Evolutionary conservation across 2,888 invertebrate genomes (phyloP).

Genomic region (Ecdyonurus torrentis): DNA sequence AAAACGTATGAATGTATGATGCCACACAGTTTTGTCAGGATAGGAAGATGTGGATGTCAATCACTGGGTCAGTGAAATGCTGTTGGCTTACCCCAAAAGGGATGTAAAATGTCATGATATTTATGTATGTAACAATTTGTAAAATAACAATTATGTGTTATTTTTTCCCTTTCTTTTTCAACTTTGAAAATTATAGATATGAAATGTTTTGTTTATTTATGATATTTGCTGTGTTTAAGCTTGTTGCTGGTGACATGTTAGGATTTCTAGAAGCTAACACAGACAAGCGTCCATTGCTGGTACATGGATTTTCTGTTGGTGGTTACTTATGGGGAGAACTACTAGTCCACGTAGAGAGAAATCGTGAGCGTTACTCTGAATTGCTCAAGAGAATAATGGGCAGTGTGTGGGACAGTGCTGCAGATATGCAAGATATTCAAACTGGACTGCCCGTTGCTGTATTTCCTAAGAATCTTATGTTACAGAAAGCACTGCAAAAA

Average conservation of each 20-base stretch:
- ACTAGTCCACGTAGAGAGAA: conserved; percentile 15
- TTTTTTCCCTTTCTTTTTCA: no score
- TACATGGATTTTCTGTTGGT: conserved; percentile 32
- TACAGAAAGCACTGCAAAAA: conserved; percentile 20
- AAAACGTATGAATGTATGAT: no score
- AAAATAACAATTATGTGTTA: background rate
- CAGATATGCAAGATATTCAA: conserved; percentile 28
- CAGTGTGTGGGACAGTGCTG: conserved; percentile 31
- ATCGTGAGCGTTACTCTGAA: conserved; percentile 18
- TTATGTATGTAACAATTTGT: no score
- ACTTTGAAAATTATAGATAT: no score
- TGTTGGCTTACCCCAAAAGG: no score
- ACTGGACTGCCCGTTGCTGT: conserved; percentile 26
- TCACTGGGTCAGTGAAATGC: no score
- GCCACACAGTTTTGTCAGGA: no score
- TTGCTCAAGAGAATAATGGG: conserved; percentile 24
- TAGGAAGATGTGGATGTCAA: no score
- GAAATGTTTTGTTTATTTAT: background rate
- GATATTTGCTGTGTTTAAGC: no score
- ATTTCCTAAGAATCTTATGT: conserved; percentile 20
- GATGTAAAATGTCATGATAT: no score
- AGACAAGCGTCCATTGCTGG: conserved; percentile 21
- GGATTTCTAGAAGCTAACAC: conserved; percentile 21
- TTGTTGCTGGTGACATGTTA: conserved; percentile 22
- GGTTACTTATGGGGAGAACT: conserved; percentile 30